Evolutionary conservation across 2,888 invertebrate species (phyloP).

Genomic region (Lysandra bellargus): DNA sequence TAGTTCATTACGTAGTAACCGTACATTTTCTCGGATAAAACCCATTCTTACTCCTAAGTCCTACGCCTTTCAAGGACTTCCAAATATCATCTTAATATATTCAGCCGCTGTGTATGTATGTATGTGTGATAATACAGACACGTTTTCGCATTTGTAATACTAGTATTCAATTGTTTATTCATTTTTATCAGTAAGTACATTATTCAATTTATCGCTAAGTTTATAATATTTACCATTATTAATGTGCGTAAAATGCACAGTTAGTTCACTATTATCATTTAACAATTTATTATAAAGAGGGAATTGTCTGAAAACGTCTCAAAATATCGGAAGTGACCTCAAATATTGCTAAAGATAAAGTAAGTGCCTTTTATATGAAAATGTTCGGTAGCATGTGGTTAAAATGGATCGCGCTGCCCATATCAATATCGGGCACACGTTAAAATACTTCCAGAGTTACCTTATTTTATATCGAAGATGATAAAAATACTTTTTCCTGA

Average conservation of each 20-base stretch:
- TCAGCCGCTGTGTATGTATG: too few relatives aligned
- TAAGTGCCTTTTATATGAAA: constrained; percentile 34
- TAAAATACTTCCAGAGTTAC: neutral
- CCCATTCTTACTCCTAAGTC: too few relatives aligned
- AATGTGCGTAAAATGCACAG: neutral
- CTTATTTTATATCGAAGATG: constrained; percentile 14
- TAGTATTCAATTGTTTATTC: too few relatives aligned
- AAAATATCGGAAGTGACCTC: constrained; percentile 28
- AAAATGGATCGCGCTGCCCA: constrained; percentile 29
- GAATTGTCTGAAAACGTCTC: constrained; percentile 3
- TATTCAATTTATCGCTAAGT: neutral
- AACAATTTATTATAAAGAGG: neutral
- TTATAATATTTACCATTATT: too few relatives aligned
- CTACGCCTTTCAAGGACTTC: too few relatives aligned
- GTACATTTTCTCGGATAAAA: too few relatives aligned
- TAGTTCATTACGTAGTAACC: too few relatives aligned
- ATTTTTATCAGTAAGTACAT: neutral
- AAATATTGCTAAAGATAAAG: constrained; percentile 32
- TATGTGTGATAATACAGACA: too few relatives aligned
- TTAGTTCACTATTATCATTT: neutral
- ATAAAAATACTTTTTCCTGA: neutral
- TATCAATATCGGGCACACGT: constrained; percentile 14
- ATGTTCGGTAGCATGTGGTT: constrained; percentile 31
- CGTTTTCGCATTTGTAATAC: too few relatives aligned
- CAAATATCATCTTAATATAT: too few relatives aligned